Evolutionary conservation across 2,113 vertebrate genomes (phyloP), one percentile per base, ranked within the genome.

Genomic region (Trogon surrucura): DNA sequence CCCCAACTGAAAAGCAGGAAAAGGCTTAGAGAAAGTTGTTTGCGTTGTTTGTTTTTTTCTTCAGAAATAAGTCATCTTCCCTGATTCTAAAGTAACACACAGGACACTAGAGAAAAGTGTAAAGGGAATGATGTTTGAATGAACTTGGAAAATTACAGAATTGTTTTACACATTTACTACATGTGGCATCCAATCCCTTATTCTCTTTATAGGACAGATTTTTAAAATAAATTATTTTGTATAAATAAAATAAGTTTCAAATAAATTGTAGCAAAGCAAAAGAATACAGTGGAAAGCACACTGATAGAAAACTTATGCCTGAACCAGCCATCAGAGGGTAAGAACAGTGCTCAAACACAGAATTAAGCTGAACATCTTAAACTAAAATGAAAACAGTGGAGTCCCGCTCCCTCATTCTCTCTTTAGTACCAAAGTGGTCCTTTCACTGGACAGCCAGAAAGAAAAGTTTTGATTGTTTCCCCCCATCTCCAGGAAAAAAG

Each of bases 381-480:
- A 79, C 1, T 2, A 7, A 80, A 91, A 82, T 12, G 11, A 44
- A 62, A 85, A 2, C 38, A 47, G 21, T 16, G 7, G 34, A 51
- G 26, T 45, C 11, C 15, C 16, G 23, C 29, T 74, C 13, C 16
- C 38, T 56, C 56, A 10, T 69, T 80, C 22, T 79, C 30, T 32
- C 6, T 36, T 57, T 34, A 13, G 38, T 50, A 83, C 51, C 0
- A 0, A 74, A 14, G 20, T 7, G 8, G 8, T 22, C 22, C 57
- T 74, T 78, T 60, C 2, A 15, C 7, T n/a, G 11, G 18, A 45
- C 13, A 75, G 29, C 11, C 18, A 84, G 65, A 65, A 87, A 60
- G 29, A 66, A 85, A 62, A 53, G 15, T 6, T 57, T 18, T 44
- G 10, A 18, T 14, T 18, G 56, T 32, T 30, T 66, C 7, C 30